phyloP scores from a whole-genome alignment of 1,140 invertebrate genomes.

The Olivierus martensii region DNA sequence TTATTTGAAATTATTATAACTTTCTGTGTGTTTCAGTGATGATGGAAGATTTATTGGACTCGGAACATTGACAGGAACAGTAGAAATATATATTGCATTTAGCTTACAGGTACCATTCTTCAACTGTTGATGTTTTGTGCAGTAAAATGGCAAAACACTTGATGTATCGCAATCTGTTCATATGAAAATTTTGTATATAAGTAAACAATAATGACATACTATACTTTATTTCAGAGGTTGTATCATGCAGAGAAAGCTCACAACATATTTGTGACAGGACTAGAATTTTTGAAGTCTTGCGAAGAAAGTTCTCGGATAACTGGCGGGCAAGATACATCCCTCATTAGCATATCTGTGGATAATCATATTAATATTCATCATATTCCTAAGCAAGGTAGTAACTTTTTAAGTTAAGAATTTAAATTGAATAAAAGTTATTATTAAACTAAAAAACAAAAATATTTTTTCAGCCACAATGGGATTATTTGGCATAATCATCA shows the following conservation, averaged over 20 bases:
- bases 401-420: background rate
- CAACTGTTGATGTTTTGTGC: no score
- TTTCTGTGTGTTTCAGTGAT: slow-evolving; percentile 45
- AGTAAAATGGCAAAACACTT: no score
- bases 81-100: slow-evolving; percentile 80
- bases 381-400: slow-evolving; percentile 64
- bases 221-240: slow-evolving; percentile 44
- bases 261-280: slow-evolving; percentile 85
- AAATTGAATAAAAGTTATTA: background rate
- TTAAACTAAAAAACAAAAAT: background rate
- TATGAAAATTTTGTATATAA: background rate
- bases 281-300: slow-evolving; percentile 61
- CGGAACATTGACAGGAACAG: slow-evolving; percentile 81
- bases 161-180: background rate
- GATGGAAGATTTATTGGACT: slow-evolving; percentile 82
- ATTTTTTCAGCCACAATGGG: slow-evolving; percentile 19
- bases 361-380: slow-evolving; percentile 83
- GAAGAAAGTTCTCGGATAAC: slow-evolving; percentile 44
- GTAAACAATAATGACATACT: background rate
- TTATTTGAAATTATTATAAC: background rate
- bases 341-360: slow-evolving; percentile 87
- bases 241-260: slow-evolving; percentile 68
- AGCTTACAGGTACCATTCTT: slow-evolving; percentile 57
- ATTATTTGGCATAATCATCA: slow-evolving; percentile 16
- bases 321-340: slow-evolving; percentile 57